Conservation (phyloP, 2,888 invertebrate genomes). For the Suillia variegata region DNA sequence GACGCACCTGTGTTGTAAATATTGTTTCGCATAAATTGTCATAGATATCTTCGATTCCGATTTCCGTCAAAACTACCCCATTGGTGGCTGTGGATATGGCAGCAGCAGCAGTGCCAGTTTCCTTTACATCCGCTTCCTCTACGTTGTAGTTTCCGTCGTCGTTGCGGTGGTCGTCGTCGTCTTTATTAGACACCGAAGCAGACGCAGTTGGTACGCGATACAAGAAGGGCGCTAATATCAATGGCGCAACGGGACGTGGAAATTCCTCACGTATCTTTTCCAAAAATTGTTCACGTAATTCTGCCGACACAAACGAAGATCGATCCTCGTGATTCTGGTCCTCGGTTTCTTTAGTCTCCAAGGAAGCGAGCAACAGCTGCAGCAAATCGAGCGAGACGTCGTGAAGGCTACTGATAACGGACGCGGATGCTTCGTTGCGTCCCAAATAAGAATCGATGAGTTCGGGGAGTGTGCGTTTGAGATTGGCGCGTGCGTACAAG, state of each 20-base stretch:
- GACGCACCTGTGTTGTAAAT: conserved; percentile 47
- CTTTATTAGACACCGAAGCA: too few species aligned
- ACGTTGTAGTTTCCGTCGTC: conserved; percentile 23
- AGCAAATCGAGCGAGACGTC: conserved; percentile 89
- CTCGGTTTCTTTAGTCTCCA: too few species aligned
- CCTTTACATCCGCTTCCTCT: conserved; percentile 53
- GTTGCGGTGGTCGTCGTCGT: background rate
- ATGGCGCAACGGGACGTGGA: conserved; percentile 85
- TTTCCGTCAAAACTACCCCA: conserved; percentile 60
- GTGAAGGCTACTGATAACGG: conserved; percentile 69
- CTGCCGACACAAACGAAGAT: conserved; percentile 63
- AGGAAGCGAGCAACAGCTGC: conserved; percentile 73
- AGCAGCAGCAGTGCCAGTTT: conserved; percentile 64
- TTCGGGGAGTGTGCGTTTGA: conserved; percentile 82
- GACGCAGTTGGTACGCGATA: conserved; percentile 62
- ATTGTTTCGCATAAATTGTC: conserved; percentile 58
- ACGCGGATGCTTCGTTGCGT: conserved; percentile 66
- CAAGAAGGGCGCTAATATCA: conserved; percentile 85
- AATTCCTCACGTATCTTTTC: conserved; percentile 84
- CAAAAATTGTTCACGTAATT: conserved; percentile 67
- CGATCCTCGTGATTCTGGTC: too few species aligned
- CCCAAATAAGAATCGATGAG: conserved; percentile 86
- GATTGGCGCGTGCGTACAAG: conserved; percentile 75
- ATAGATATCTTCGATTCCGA: conserved; percentile 58
- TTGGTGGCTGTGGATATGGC: conserved; percentile 70